Evolutionary conservation across 2,888 invertebrate species (phyloP), one percentile per base, ranked within the genome.

Genomic region (Limnephilus rhombicus): DNA sequence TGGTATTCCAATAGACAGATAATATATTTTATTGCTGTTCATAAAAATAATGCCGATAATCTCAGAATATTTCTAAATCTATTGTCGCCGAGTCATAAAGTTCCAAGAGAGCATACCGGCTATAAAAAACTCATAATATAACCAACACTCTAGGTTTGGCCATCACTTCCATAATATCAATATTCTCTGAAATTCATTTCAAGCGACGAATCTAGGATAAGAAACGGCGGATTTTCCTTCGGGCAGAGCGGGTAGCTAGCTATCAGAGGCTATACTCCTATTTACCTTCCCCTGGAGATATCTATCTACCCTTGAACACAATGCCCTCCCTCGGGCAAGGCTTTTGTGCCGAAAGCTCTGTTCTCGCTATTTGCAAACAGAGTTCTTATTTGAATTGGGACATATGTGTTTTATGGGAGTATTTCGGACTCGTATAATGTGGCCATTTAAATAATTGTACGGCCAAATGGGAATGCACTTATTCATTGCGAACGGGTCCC

Each of bases 331-430:
- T 49, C 11, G 41, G 86, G 86, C 68, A 29, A 49, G n/a, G 86
- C n/a, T 86, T 29, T 29, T 86, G 41, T 86, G 86, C 45, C n/a
- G n/a, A 45, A 86, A 49, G 45, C 86, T 86, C 86, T 29, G 86
- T 29, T 45, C 49, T 45, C 41, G 86, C 86, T 86, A 86, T 86
- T 86, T 86, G 86, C 86, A 49, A 86, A 49, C 45, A 86, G 45
- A 41, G 37, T 45, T 86, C 86, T 86, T 86, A 86, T 86, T 86
- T 86, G 86, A 86, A 86, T 45, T 86, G 86, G 49, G 86, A 86
- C 49, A 86, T 37, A 86, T 86, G 86, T 86, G 86, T 86, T 86
- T 86, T 86, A 86, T 86, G 86, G 86, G 86, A 24, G 86, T n/a
- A 86, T 86, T 41, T 86, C 45, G 45, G 86, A 86, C 86, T 45